Conservation (phyloP, 2,113 vertebrate species). For the Alectura lathami region DNA sequence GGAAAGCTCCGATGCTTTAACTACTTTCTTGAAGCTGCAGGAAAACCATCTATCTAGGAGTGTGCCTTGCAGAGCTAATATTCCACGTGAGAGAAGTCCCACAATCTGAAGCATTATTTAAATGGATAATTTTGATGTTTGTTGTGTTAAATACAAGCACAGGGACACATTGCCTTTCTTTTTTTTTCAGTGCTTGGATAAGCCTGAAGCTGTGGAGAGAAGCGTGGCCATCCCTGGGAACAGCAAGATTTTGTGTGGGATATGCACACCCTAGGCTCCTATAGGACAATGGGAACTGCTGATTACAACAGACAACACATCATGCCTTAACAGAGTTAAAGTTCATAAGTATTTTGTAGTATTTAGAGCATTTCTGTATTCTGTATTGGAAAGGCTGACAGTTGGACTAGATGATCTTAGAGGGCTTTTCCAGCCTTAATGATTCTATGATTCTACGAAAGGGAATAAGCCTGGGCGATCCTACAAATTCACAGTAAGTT, state of each 20-base stretch:
- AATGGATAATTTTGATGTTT: neutral
- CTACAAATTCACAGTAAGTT: neutral
- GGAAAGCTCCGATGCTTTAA: neutral
- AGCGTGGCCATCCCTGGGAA: neutral
- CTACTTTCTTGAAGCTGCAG: neutral
- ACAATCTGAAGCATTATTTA: neutral
- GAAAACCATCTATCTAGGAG: neutral
- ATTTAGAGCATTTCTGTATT: neutral
- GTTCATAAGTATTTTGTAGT: neutral
- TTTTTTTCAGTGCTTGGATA: neutral
- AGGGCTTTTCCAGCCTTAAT: too few relatives aligned
- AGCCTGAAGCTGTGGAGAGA: neutral
- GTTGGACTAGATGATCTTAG: too few relatives aligned
- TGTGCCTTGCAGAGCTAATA: neutral
- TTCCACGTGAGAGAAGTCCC: neutral
- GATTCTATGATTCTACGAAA: too few relatives aligned
- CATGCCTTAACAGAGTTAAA: neutral
- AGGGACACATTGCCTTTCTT: neutral
- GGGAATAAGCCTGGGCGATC: neutral
- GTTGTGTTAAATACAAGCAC: neutral
- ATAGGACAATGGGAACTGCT: neutral
- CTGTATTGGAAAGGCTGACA: too few relatives aligned
- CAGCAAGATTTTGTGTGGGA: neutral
- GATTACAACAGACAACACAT: neutral
- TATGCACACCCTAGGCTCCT: fast-evolving